Evolutionary conservation across 2,888 invertebrate genomes (phyloP), one percentile per base, ranked within the genome.

Genomic region (Drosophila colorata): DNA sequence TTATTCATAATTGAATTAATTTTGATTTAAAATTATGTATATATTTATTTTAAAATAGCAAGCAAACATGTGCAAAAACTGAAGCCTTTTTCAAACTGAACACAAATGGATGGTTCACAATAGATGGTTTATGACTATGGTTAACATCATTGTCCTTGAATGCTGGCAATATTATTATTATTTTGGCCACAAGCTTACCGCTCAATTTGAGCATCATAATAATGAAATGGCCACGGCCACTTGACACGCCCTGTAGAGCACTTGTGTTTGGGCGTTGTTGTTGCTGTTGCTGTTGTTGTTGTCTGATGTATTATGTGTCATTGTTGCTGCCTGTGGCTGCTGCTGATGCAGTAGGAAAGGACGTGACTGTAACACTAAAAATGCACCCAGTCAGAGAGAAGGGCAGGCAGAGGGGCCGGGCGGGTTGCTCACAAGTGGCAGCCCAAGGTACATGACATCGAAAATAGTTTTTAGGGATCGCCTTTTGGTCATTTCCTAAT

Each of bases 141-240:
- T 51, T 40, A 16, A n/a, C 31, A 44, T n/a, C 41, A 69, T 56
- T 75, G 37, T 47, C 52, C 51, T 56, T 41, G 55, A 56, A 25
- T 51, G 67, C 61, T 25, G 51, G 48, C 53, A 48, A 72, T 72
- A 77, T 75, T 75, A 71, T 73, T 53, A 65, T 73, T 53, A 67
- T 69, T 63, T 52, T 59, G 57, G 49, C 57, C 70, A 65, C 67
- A 72, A 72, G 81, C 78, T 77, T 56, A 66, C 63, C 78, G 55
- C 74, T 81, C 81, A 73, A 87, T 84, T 82, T 78, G 74, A 61
- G 61, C 78, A 87, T 80, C 71, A 81, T 84, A 87, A 87, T 85
- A 81, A 81, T 74, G 73, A 66, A 67, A 61, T 73, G 51, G 33
- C 53, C 46, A 58, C 52, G 61, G 57, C 58, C 58, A 73, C 56